A percentile compares a stretch with the other conserved stretches of the same genome.
Evolutionary conservation across 2,797 vertebrate species (phyloP).

Genomic region (Halcyon smyrnensis): DNA sequence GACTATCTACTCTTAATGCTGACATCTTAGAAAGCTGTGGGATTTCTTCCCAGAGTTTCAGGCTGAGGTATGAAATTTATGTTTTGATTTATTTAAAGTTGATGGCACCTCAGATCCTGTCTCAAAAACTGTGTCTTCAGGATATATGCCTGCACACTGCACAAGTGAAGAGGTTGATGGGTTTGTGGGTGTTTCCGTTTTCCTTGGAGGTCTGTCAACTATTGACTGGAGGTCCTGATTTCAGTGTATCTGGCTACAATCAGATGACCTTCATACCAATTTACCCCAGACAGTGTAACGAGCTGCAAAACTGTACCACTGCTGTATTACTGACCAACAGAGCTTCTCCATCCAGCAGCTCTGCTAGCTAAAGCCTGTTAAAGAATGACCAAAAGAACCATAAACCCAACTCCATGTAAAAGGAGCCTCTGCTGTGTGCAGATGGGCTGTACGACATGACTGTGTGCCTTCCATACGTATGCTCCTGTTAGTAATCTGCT

Average conservation of each 20-base stretch:
- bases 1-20: background rate
- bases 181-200: background rate
- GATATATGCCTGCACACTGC: background rate
- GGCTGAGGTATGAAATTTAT: background rate
- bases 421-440: background rate
- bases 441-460: rapidly evolving
- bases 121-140: background rate
- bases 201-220: background rate
- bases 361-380: background rate
- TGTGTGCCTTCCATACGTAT: rapidly evolving
- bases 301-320: background rate
- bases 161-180: background rate
- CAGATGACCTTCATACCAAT: background rate
- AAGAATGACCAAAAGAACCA: background rate
- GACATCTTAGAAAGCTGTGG: background rate
- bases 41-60: background rate
- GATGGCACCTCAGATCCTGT: background rate
- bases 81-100: background rate
- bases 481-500: background rate
- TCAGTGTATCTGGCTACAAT: rapidly evolving
- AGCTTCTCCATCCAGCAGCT: too few species aligned
- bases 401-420: background rate
- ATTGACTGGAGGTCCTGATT: background rate
- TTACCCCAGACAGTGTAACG: background rate
- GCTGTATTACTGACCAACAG: background rate